Evolutionary conservation across 2,113 vertebrate genomes (phyloP), one percentile per base, ranked within the genome.

Genomic region (Zapornia atra): DNA sequence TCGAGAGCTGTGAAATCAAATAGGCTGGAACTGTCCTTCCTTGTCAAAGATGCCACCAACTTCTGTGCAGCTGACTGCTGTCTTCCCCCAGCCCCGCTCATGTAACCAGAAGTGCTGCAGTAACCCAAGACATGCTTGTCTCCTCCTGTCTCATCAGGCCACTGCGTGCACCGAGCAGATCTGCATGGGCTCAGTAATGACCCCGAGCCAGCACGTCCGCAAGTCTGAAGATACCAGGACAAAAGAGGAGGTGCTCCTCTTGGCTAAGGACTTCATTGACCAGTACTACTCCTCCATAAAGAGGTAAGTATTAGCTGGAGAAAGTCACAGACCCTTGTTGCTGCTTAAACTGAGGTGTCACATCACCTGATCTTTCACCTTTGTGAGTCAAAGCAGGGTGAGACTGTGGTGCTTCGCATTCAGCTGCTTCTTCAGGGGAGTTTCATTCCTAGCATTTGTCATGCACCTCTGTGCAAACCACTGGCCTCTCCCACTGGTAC

Each of bases 251-350:
- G 97, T 99, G 68, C 98, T 99, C 38, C 97, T 98, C 2, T 97
- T 99, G 71, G 99, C 99, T 71, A 99, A 99, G 51, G 99, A 99
- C 95, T 99, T 99, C 94, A 98, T 99, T 34, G 98, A 99, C 92
- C 99, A 99, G 96, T 99, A 99, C 97, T 99, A 99, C 96, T 98
- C 99, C 11, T 99, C 99, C 64, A 99, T 99, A 86, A 99, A 98
- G 98, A 99, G 99, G 99, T 97, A 98, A 97, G 97, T 50, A 10
- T 25, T 53, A 61, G 2, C 44, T 2, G 12, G 24, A 20, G 79
- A 36, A 64, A 17, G 57, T 40, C 2, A 0, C 68, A 44, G 78
- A 15, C 63, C 5, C 1, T 19, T 60, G 60, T 60, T 78, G 51
- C 22, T 88, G 50, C 40, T 59, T 19, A 3, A 8, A 29, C 64